Conservation (phyloP, 2,797 vertebrate genomes). For the Hypotaenidia okinawae region DNA sequence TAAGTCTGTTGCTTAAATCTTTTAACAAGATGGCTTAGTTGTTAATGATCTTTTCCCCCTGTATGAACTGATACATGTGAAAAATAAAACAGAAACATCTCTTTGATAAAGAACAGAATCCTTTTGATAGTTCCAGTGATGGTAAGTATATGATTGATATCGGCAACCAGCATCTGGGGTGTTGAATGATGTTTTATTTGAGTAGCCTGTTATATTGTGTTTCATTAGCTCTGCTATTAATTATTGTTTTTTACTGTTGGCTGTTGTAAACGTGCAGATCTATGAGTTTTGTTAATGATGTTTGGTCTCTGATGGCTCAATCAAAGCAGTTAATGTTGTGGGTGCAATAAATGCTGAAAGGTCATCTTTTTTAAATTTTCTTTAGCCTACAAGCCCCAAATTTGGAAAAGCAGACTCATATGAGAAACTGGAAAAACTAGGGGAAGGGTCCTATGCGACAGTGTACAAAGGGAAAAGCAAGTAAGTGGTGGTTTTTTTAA, state of each 20-base stretch:
- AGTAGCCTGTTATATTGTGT: neutral
- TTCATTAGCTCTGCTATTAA: neutral
- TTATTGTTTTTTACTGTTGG: neutral
- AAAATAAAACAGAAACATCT: neutral
- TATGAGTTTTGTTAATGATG: neutral
- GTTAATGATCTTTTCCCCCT: neutral
- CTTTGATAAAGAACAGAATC: constrained; percentile 7
- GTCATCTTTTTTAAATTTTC: neutral
- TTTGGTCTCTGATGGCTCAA: neutral
- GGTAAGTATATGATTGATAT: neutral
- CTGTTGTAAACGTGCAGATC: neutral
- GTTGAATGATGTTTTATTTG: neutral
- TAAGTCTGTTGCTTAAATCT: neutral
- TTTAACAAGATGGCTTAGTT: neutral
- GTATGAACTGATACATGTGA: neutral
- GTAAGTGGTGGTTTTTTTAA: constrained; percentile 77
- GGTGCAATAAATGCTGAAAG: constrained; percentile 6
- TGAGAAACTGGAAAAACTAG: constrained; percentile 97
- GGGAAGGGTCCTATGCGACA: constrained; percentile 96
- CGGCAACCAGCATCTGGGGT: neutral
- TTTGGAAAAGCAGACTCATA: constrained; percentile 98
- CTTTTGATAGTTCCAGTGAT: neutral
- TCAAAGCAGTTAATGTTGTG: neutral
- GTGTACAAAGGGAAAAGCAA: constrained; percentile 99
- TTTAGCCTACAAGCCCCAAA: constrained; percentile 95